phyloP scores from a whole-genome alignment of 2,797 vertebrate species.

The Xiphophorus birchmanni region DNA sequence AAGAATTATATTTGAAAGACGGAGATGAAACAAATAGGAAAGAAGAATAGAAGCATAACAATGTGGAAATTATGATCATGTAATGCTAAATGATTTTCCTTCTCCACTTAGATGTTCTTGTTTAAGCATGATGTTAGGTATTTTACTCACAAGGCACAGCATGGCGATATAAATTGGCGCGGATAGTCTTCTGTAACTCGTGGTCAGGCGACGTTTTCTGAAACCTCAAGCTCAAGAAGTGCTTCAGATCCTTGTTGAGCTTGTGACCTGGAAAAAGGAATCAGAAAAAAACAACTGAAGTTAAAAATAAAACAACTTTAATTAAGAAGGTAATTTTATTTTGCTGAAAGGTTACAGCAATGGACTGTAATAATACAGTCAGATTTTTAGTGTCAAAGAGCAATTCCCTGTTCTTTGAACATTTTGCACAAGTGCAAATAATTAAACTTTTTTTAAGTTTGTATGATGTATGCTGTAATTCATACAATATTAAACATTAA shows the following conservation, averaged over 20 bases:
- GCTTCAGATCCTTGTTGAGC: conserved; percentile 91
- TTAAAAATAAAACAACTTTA: conserved; percentile 21
- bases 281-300: conserved; percentile 31
- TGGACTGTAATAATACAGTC: conserved; percentile 21
- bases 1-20: background rate
- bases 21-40: conserved; percentile 18
- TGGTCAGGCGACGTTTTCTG: conserved; percentile 93
- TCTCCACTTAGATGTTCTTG: conserved; percentile 17
- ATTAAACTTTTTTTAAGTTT: background rate
- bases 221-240: conserved; percentile 93
- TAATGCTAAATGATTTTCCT: conserved; percentile 16
- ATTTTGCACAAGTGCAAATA: background rate
- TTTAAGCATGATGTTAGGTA: background rate
- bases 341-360: conserved; percentile 21
- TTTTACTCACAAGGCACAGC: conserved; percentile 95
- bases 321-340: background rate
- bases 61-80: conserved; percentile 22
- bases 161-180: conserved; percentile 94
- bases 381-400: background rate
- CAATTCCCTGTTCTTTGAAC: background rate
- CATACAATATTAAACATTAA: background rate
- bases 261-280: conserved; percentile 83
- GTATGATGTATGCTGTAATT: background rate
- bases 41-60: conserved; percentile 36
- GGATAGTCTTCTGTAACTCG: conserved; percentile 92